Conservation (phyloP, 1,140 invertebrate genomes). For the Acromyrmex heyeri region DNA sequence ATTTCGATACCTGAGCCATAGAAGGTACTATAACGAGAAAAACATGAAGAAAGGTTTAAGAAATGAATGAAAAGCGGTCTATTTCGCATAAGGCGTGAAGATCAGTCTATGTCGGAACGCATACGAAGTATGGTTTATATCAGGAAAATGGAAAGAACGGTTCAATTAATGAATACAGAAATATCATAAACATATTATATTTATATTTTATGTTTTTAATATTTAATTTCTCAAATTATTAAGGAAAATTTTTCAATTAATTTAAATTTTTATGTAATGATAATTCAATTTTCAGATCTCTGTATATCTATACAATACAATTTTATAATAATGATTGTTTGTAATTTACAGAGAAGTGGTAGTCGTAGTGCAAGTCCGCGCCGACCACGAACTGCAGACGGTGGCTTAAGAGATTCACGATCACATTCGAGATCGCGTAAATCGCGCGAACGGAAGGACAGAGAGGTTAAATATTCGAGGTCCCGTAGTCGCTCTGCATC, state of each 20-base stretch:
- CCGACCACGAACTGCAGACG: slow-evolving; percentile 76
- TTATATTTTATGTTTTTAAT: neutral
- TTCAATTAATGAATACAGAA: neutral
- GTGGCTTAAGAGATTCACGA: slow-evolving; percentile 80
- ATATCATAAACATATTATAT: neutral
- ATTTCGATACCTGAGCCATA: too few relatives aligned
- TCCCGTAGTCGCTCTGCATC: slow-evolving; percentile 83
- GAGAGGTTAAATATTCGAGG: slow-evolving; percentile 83
- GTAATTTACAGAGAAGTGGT: slow-evolving; percentile 77
- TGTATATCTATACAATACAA: neutral
- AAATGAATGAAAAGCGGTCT: too few relatives aligned
- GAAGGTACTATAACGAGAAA: too few relatives aligned
- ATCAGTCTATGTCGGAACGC: too few relatives aligned
- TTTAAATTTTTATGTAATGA: neutral
- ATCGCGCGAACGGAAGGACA: slow-evolving; percentile 80
- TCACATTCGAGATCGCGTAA: slow-evolving; percentile 83
- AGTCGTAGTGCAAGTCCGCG: slow-evolving; percentile 83
- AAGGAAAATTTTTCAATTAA: too few relatives aligned
- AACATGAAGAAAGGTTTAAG: too few relatives aligned
- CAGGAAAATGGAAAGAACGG: too few relatives aligned
- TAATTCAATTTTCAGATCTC: neutral
- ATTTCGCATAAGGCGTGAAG: too few relatives aligned
- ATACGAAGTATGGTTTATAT: too few relatives aligned
- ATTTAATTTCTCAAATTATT: too few relatives aligned
- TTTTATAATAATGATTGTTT: neutral